Percentiles rank a stretch among this genome's conserved stretches.
Evolutionary conservation across 2,113 vertebrate genomes (phyloP).

Genomic region (Tenebrosternarchus preto): DNA sequence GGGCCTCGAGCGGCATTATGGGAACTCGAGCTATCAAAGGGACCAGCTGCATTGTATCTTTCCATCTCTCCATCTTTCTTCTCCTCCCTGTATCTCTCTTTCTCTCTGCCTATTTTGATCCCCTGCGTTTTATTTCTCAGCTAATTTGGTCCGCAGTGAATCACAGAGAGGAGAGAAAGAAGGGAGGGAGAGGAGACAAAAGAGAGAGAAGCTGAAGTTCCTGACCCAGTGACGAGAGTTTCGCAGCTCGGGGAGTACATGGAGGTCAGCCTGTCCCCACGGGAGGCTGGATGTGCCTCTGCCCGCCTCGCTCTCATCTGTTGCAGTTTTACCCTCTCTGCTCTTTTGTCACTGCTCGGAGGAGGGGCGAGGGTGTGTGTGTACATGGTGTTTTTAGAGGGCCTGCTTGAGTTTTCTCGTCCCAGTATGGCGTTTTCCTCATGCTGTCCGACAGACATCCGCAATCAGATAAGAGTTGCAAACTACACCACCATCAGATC

Average conservation of each 20-base stretch:
- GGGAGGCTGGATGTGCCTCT: conserved; percentile 52
- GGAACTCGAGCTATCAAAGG: conserved; percentile 53
- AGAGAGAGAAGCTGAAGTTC: conserved; percentile 50
- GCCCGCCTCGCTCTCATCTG: conserved; percentile 46
- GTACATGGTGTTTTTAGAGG: conserved; percentile 39
- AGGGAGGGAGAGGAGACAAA: conserved; percentile 16
- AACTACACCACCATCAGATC: conserved; percentile 31
- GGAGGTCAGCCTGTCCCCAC: conserved; percentile 64
- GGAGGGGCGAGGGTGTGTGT: conserved; percentile 10
- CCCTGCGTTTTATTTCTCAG: conserved; percentile 52
- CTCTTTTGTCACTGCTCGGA: conserved; percentile 7
- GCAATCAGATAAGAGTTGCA: conserved; percentile 40
- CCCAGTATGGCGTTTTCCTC: conserved; percentile 46
- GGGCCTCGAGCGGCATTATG: conserved; percentile 46
- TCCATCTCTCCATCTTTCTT: conserved; percentile 18
- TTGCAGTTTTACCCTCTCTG: conserved; percentile 30
- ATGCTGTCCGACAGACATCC: conserved; percentile 23
- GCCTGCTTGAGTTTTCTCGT: conserved; percentile 30
- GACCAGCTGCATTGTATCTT: conserved; percentile 60
- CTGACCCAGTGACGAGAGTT: conserved; percentile 59
- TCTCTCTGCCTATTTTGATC: conserved; percentile 39
- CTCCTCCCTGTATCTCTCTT: conserved; percentile 14
- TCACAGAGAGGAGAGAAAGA: conserved; percentile 31
- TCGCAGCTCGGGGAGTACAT: conserved; percentile 63
- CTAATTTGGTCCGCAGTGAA: conserved; percentile 57